Base-by-base conservation (phyloP, 2,888 invertebrate species). In the Drosophila multiciliata region DNA sequence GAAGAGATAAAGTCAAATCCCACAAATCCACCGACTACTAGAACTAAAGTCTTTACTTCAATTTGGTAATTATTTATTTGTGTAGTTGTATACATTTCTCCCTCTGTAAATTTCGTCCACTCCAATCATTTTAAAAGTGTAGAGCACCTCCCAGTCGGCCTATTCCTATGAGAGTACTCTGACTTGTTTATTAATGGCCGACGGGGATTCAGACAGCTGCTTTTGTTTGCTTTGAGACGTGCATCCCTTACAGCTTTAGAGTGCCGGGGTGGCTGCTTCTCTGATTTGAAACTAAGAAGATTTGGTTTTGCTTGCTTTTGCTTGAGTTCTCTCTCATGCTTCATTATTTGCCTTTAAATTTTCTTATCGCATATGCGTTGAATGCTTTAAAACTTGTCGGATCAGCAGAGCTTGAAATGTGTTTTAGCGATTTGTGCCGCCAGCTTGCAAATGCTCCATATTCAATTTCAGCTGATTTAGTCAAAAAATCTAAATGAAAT, bases 231-330 rank as follows among this genome's bases (percentile, higher is more conserved):
- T 55, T 57, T 57, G 57, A 42, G 57, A 42, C 42, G 57, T 42
- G 57, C 57, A 57, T 57, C 42, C 42, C 29, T 6, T 20, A 40
- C 61, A 60, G 42, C 40, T n/a, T 67, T 54, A 26, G 54, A 55
- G 54, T 38, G 54, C 33, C 59, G 48, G 15, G 36, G 58, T 36
- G 40, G 29, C 33, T 48, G 66, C 40, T 58, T 54, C 32, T 54
- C 42, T 40, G 26, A 53, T 68, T 68, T 42, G 38, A 68, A 65
- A 58, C 59, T 85, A 88, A 83, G 83, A 76, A 86, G 88, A 83
- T 83, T 83, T 85, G 60, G 65, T 76, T 83, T n/a, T n/a, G n/a
- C n/a, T n/a, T 85, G 75, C 82, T 79, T 83, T 66, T 69, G 70
- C 70, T 60, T 58, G 38, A 65, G 67, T 67, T 67, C 63, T 29